Conservation (phyloP, 2,113 vertebrate genomes). For the Microtus oregoni region DNA sequence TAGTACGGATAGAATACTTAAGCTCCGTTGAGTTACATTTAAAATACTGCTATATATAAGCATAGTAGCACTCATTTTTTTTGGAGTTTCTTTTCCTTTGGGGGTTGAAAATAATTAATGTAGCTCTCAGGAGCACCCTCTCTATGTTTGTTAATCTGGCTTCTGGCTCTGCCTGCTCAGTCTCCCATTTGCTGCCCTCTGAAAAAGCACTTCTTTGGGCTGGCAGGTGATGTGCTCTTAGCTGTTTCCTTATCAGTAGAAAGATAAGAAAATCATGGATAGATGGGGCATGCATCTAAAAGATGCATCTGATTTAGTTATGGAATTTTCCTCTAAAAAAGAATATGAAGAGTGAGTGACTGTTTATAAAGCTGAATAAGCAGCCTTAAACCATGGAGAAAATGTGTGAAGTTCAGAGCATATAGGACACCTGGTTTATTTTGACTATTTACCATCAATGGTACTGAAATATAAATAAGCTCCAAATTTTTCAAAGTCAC, state of each 20-base stretch:
- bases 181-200: background rate
- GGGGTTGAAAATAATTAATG: slow-evolving; percentile 19
- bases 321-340: background rate
- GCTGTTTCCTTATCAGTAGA: background rate
- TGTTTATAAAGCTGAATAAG: background rate
- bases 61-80: slow-evolving; percentile 34
- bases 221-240: background rate
- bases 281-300: background rate
- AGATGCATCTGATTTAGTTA: background rate
- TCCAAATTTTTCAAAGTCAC: background rate
- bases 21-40: background rate
- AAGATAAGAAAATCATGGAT: background rate
- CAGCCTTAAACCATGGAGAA: background rate
- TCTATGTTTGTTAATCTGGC: background rate
- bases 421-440: background rate
- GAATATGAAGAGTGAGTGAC: background rate
- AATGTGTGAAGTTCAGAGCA: background rate
- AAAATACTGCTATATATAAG: background rate
- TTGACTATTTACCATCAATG: background rate
- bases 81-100: background rate
- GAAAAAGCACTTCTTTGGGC: background rate
- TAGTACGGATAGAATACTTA: slow-evolving; percentile 1
- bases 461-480: background rate
- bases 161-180: background rate
- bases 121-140: background rate